phyloP scores from a whole-genome alignment of 2,797 vertebrate genomes.

The Notamacropus eugenii region DNA sequence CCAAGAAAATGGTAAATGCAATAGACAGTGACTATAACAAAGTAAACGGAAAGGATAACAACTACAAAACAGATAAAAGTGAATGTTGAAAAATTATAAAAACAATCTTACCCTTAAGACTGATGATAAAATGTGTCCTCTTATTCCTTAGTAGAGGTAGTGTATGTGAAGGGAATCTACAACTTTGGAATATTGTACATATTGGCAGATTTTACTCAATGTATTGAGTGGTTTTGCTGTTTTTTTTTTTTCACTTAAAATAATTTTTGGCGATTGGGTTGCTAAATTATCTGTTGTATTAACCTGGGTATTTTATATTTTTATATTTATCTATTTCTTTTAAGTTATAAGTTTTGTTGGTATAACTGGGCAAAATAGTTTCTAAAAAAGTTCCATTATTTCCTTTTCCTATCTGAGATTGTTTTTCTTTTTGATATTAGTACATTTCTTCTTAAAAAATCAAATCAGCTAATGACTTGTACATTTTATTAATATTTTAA shows the following conservation, averaged over 20 bases:
- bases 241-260: background rate
- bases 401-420: background rate
- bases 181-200: background rate
- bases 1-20: background rate
- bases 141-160: background rate
- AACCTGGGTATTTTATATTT: background rate
- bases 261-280: background rate
- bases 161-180: background rate
- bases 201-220: background rate
- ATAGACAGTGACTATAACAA: background rate
- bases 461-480: background rate
- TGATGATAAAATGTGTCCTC: background rate
- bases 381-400: background rate
- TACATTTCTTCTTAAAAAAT: background rate
- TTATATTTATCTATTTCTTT: background rate
- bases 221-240: background rate
- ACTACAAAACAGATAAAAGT: background rate
- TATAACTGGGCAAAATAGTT: background rate
- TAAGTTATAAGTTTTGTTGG: background rate
- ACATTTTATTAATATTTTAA: background rate
- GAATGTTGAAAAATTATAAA: background rate
- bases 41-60: background rate
- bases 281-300: background rate
- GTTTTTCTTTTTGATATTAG: background rate
- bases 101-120: background rate